A percentile compares a stretch with the other conserved stretches of the same genome.
These are phyloP conservation scores for Drosophila takahashii DNA, from an alignment of 1,140 invertebrate genomes.

Conservation along the genomic window DNA sequence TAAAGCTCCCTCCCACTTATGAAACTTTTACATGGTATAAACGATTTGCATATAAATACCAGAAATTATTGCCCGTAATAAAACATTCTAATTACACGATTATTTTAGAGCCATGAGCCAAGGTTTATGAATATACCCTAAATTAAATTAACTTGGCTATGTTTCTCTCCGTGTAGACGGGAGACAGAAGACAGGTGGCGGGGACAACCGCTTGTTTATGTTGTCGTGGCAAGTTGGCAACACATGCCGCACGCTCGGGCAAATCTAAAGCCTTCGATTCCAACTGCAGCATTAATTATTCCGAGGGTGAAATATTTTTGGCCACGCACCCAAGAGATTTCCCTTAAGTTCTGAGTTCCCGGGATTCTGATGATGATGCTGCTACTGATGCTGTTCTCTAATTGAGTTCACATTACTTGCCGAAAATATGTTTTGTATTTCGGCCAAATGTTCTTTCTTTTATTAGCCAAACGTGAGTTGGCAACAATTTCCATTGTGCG, in stretches of 20 bases:
- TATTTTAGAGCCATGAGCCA: no score
- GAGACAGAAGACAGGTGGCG: slow-evolving; percentile 19
- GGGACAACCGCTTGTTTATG: slow-evolving; percentile 19
- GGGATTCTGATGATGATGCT: slow-evolving; percentile 11
- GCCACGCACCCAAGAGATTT: slow-evolving; percentile 42
- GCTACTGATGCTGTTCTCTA: slow-evolving; percentile 39
- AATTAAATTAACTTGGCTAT: no score
- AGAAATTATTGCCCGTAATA: no score
- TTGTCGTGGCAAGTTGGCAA: slow-evolving; percentile 40
- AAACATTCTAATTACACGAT: no score
- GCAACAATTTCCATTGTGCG: slow-evolving; percentile 54
- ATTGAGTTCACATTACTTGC: slow-evolving; percentile 81
- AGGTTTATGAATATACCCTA: no score
- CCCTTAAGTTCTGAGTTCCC: slow-evolving; percentile 13
- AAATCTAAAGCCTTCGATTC: slow-evolving; percentile 44
- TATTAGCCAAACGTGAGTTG: slow-evolving; percentile 80
- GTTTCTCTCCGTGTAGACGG: slow-evolving; percentile 1
- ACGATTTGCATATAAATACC: no score
- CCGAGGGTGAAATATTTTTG: slow-evolving; percentile 23
- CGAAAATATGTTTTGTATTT: slow-evolving; percentile 62
- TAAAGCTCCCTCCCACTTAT: no score
- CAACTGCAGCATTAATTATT: slow-evolving; percentile 38
- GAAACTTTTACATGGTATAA: no score
- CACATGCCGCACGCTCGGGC: slow-evolving; percentile 42
- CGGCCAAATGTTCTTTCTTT: slow-evolving; percentile 62